Evolutionary conservation across 2,888 invertebrate species (phyloP).

Genomic region (Arctia plantaginis): DNA sequence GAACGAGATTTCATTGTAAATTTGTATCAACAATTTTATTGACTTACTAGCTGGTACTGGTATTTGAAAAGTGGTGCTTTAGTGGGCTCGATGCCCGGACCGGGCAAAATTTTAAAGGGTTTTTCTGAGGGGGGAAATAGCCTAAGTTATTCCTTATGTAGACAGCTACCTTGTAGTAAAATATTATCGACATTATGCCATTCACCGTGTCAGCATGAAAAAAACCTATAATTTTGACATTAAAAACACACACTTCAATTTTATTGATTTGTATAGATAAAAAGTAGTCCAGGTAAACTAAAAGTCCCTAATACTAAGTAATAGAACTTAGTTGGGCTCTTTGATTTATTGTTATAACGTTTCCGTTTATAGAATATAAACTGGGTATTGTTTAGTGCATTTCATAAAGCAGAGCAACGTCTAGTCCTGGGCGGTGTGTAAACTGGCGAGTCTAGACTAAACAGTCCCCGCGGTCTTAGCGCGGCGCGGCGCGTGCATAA

Average conservation of each 20-base stretch:
- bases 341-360: not conserved
- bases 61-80: too few relatives aligned
- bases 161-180: too few relatives aligned
- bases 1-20: not conserved
- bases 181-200: too few relatives aligned
- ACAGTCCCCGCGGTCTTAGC: not conserved
- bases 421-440: not conserved
- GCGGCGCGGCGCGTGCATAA: not conserved
- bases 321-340: not conserved
- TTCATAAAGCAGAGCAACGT: not conserved
- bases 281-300: too few relatives aligned
- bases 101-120: too few relatives aligned
- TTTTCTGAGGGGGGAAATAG: too few relatives aligned
- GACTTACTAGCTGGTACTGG: too few relatives aligned
- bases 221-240: too few relatives aligned
- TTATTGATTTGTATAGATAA: not conserved
- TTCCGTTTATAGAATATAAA: not conserved
- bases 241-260: too few relatives aligned
- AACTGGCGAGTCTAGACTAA: constrained; percentile 5
- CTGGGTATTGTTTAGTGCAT: not conserved
- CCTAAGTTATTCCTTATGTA: too few relatives aligned
- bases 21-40: not conserved
- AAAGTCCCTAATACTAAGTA: not conserved
- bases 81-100: too few relatives aligned
- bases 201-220: too few relatives aligned